Evolutionary conservation across 2,113 vertebrate genomes (phyloP).

Genomic region (Chloroceryle aenea): DNA sequence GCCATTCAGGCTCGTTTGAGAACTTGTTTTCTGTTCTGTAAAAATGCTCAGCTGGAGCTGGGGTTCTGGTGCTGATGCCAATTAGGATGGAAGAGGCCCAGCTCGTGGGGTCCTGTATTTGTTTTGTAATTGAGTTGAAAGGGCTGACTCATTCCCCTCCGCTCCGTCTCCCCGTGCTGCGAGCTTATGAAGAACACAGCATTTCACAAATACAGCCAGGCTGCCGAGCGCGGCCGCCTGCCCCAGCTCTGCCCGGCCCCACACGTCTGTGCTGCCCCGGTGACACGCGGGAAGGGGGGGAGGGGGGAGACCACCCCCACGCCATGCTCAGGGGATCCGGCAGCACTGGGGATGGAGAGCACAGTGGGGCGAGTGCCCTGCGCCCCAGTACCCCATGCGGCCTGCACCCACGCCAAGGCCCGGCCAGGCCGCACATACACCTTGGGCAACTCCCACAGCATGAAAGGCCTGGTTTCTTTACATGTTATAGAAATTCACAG

Average conservation of each 20-base stretch:
- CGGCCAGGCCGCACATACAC: fast-evolving
- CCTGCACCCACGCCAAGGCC: background rate
- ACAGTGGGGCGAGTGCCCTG: background rate
- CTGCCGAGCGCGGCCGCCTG: background rate
- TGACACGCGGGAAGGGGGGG: background rate
- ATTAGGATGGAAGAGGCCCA: slow-evolving; percentile 64
- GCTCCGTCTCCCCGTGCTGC: background rate
- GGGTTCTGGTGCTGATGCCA: slow-evolving; percentile 66
- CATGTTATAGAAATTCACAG: no score
- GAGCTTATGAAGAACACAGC: slow-evolving; percentile 3
- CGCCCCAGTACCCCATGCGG: fast-evolving
- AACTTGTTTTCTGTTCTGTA: slow-evolving; percentile 59
- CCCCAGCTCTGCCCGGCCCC: background rate
- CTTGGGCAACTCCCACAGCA: background rate
- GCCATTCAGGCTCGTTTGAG: background rate
- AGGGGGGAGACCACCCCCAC: background rate
- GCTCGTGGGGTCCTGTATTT: slow-evolving; percentile 45
- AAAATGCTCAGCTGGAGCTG: slow-evolving; percentile 57
- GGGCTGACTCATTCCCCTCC: slow-evolving; percentile 58
- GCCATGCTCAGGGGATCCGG: fast-evolving
- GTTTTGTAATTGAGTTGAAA: slow-evolving; percentile 66
- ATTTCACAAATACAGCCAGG: slow-evolving; percentile 45
- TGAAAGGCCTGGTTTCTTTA: background rate
- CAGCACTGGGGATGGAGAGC: background rate
- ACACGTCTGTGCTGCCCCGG: background rate